Percentiles rank a stretch among this genome's conserved stretches.
Evolutionary conservation across 2,797 vertebrate genomes (phyloP).

Genomic region (Percopsis omiscomaycus): DNA sequence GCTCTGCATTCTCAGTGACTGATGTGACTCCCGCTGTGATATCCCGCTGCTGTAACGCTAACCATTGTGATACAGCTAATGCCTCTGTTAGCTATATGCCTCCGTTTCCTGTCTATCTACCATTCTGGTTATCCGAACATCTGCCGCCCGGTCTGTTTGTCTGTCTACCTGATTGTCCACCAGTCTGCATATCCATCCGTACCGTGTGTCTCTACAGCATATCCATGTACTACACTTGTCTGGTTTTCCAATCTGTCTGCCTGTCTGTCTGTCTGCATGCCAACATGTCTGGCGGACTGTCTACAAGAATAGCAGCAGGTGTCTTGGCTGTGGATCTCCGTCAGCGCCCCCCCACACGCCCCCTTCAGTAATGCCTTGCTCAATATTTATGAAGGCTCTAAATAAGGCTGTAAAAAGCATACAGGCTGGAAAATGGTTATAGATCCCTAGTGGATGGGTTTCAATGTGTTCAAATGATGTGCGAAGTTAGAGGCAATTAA

Average conservation of each 20-base stretch:
- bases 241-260: not conserved
- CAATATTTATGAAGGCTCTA: conserved; percentile 75
- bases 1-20: conserved; percentile 8
- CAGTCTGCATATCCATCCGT: not conserved
- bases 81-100: not conserved
- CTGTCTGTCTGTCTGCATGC: not conserved
- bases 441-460: conserved; percentile 68
- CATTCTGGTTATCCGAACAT: not conserved
- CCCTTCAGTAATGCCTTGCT: conserved; percentile 61
- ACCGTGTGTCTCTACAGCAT: not conserved
- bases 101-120: not conserved
- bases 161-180: conserved; percentile 1
- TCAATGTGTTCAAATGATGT: conserved; percentile 69
- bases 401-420: conserved; percentile 73
- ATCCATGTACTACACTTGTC: not conserved
- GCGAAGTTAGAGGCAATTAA: conserved; percentile 68
- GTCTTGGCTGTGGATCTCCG: conserved; percentile 49
- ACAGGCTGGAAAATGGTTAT: conserved; percentile 71
- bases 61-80: not conserved
- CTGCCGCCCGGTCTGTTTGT: not conserved
- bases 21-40: conserved; percentile 14
- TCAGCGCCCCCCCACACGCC: conserved; percentile 17
- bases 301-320: conserved; percentile 61
- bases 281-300: conserved; percentile 30
- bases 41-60: not conserved